Conservation (phyloP, 2,797 vertebrate genomes). For the Eulemur rubriventer region DNA sequence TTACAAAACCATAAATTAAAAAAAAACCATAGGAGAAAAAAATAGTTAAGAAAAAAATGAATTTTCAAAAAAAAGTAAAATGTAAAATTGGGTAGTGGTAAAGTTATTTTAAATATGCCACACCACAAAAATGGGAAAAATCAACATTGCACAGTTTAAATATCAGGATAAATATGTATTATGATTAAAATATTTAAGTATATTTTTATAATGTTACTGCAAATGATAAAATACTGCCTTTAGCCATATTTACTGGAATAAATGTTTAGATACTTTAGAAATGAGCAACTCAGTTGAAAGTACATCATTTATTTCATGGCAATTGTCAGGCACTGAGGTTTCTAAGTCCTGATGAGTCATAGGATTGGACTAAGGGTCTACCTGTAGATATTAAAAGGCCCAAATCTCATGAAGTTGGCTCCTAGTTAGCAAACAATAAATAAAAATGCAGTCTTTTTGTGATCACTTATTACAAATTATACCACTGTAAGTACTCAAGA, state of each 20-base stretch:
- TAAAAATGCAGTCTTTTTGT: background rate
- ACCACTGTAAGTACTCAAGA: background rate
- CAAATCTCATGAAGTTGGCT: background rate
- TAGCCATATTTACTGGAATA: background rate
- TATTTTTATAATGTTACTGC: background rate
- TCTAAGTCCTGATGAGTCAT: slow-evolving; percentile 64
- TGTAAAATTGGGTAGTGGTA: background rate
- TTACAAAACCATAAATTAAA: background rate
- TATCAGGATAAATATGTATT: background rate
- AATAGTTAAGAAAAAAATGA: background rate
- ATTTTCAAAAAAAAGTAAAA: background rate
- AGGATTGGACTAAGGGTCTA: background rate
- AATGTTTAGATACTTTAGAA: background rate
- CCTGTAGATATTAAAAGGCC: slow-evolving; percentile 18
- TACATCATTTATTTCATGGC: background rate
- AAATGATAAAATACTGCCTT: background rate
- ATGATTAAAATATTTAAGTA: background rate
- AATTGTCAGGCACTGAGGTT: background rate
- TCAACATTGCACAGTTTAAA: background rate
- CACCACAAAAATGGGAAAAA: background rate
- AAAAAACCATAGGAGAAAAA: slow-evolving; percentile 5
- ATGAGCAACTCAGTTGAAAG: background rate
- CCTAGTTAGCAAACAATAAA: slow-evolving; percentile 4
- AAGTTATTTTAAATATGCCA: slow-evolving; percentile 35
- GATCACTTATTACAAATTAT: background rate